Evolutionary conservation across 1,140 invertebrate species (phyloP).

Genomic region (Drosophila arawakana): DNA sequence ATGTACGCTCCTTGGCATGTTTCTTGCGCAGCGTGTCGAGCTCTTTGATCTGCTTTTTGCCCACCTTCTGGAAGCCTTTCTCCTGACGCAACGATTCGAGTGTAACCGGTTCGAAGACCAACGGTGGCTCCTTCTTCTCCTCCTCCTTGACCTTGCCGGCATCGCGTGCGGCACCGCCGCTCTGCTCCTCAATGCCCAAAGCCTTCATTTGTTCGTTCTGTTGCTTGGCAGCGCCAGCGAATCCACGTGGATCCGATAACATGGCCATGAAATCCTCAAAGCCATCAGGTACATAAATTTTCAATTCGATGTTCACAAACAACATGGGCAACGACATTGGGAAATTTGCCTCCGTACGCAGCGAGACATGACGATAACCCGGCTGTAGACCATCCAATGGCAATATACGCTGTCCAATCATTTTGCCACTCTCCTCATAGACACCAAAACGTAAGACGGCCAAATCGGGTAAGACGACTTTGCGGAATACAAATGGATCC

Average conservation of each 20-base stretch:
- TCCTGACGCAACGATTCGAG: constrained; percentile 95
- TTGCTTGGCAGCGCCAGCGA: constrained; percentile 94
- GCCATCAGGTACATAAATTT: constrained; percentile 99
- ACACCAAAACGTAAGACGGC: constrained; percentile 99
- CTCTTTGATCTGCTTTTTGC: constrained; percentile 98
- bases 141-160: constrained; percentile 87
- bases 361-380: constrained; percentile 98
- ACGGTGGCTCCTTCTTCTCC: constrained; percentile 89
- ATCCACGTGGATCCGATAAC: constrained; percentile 97
- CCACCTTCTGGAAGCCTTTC: constrained; percentile 97
- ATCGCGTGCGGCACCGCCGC: constrained; percentile 85
- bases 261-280: constrained; percentile 99
- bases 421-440: constrained; percentile 98
- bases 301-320: constrained; percentile 99
- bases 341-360: constrained; percentile 99
- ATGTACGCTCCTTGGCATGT: constrained; percentile 96
- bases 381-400: constrained; percentile 98
- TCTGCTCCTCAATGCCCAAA: constrained; percentile 95
- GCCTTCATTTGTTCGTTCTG: constrained; percentile 96
- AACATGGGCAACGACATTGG: constrained; percentile 99
- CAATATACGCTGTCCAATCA: constrained; percentile 98
- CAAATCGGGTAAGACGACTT: constrained; percentile 98
- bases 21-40: constrained; percentile 95
- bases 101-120: constrained; percentile 96
- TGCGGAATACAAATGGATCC: constrained; percentile 98